Base-by-base conservation (phyloP, 37 sponge, comb jelly and placozoan genomes). In the Oscarella lobularis region DNA sequence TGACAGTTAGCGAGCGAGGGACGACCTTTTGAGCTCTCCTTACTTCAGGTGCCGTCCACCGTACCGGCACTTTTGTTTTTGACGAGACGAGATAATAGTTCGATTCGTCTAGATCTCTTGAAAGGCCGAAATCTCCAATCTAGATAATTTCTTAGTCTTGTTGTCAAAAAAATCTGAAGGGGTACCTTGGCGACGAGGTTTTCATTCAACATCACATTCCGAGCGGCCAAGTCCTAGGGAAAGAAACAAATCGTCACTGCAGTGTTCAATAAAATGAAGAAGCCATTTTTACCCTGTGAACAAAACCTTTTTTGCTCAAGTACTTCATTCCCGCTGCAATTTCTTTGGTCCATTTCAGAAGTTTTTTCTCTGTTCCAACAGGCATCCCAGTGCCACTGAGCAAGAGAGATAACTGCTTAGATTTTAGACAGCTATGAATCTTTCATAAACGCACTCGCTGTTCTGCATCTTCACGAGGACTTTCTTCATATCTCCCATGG, bases 1-100 rank as follows among this genome's bases (percentile, higher is more conserved):
- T n/a, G n/a, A n/a, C n/a, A n/a, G n/a, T n/a, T n/a, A n/a, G n/a
- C n/a, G n/a, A n/a, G n/a, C n/a, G n/a, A n/a, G n/a, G n/a, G n/a
- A n/a, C n/a, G n/a, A n/a, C n/a, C n/a, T n/a, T n/a, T n/a, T n/a
- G n/a, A n/a, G n/a, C n/a, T n/a, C n/a, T n/a, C n/a, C 60, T 48
- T 20, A 48, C 60, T 20, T 48, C 60, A 20, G 60, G 60, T 48
- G 60, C 60, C 60, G 60, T 48, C 60, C 60, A 48, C 60, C 60
- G 9, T 48, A 48, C 60, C 60, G 60, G 60, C 20, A 48, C 20
- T 48, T 48, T 48, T 20, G 14, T 20, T 27, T 48, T 48, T 20
- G 9, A 20, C 20, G 9, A 27, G 9, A 20, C 9, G 9, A 9
- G 60, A 48, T 48, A 48, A 20, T 48, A 48, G 20, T 9, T 27